Percentiles rank a stretch among this genome's conserved stretches.
These are phyloP conservation scores for Electrona antarctica DNA, from an alignment of 2,113 vertebrate genomes.

Conservation along the genomic window DNA sequence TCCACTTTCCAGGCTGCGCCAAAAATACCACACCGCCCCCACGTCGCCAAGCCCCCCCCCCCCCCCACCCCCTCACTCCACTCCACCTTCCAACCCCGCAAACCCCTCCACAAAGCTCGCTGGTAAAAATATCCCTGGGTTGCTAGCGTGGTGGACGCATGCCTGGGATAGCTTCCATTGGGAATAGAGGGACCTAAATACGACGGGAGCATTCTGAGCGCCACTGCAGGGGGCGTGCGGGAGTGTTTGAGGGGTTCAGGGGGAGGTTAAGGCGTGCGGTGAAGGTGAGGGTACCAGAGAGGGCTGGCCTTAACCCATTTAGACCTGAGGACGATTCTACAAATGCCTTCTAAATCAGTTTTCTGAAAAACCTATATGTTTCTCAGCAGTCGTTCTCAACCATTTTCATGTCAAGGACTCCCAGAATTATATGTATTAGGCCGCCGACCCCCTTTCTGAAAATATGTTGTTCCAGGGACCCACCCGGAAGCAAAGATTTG, in stretches of 20 bases:
- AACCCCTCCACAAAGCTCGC: constrained; percentile 21
- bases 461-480: too few relatives aligned
- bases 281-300: constrained; percentile 5
- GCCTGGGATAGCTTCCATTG: constrained; percentile 80
- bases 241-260: constrained; percentile 40
- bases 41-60: not conserved
- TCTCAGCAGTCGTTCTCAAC: too few relatives aligned
- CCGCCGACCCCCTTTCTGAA: too few relatives aligned
- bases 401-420: too few relatives aligned
- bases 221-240: constrained; percentile 15
- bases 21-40: constrained; percentile 70
- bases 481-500: too few relatives aligned
- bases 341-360: too few relatives aligned
- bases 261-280: constrained; percentile 42
- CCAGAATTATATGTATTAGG: too few relatives aligned
- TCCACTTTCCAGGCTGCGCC: constrained; percentile 52
- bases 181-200: constrained; percentile 79
- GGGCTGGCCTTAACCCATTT: constrained; percentile 11
- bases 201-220: constrained; percentile 63
- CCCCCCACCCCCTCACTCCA: constrained; percentile 4
- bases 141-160: constrained; percentile 72
- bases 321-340: too few relatives aligned
- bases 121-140: constrained; percentile 70
- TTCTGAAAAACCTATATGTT: too few relatives aligned
- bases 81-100: not conserved